These are phyloP conservation scores for Pachydiplax longipennis DNA, from an alignment of 2,888 invertebrate species.

Conservation along the genomic window DNA sequence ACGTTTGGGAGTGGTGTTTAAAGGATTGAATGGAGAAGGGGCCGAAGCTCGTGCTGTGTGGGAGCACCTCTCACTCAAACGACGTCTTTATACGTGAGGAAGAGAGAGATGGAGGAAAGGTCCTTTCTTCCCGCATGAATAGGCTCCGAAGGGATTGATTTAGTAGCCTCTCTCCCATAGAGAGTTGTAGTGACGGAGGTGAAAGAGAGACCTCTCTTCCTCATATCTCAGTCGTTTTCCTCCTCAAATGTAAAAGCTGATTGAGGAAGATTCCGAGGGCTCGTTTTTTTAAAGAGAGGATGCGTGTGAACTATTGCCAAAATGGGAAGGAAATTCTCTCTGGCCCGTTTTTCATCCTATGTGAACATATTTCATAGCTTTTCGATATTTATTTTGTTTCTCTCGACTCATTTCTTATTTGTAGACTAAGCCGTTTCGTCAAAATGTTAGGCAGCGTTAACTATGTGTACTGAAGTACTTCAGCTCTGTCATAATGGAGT, in stretches of 20 bases:
- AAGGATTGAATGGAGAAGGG: neutral
- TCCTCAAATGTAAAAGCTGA: neutral
- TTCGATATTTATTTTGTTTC: neutral
- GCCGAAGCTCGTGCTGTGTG: neutral
- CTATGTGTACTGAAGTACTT: neutral
- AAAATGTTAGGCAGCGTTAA: neutral
- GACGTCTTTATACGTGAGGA: neutral
- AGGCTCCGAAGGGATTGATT: neutral
- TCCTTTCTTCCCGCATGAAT: neutral
- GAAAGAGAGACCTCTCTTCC: neutral
- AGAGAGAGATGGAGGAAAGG: neutral
- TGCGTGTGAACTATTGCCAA: neutral
- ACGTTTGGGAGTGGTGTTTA: conserved; percentile 1
- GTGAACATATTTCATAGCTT: neutral
- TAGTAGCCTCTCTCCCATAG: neutral
- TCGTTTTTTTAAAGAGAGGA: neutral
- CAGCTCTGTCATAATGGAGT: neutral
- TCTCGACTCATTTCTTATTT: neutral
- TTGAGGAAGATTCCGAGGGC: neutral
- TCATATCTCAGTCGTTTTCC: neutral
- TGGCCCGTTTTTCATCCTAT: neutral
- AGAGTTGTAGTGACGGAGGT: neutral
- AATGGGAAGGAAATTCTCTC: neutral
- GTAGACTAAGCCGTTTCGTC: neutral
- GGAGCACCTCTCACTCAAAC: neutral